A percentile compares a stretch with the other conserved stretches of the same genome.
These are phyloP conservation scores for Napeogenes sylphis DNA, from an alignment of 2,888 invertebrate species.

Conservation along the genomic window DNA sequence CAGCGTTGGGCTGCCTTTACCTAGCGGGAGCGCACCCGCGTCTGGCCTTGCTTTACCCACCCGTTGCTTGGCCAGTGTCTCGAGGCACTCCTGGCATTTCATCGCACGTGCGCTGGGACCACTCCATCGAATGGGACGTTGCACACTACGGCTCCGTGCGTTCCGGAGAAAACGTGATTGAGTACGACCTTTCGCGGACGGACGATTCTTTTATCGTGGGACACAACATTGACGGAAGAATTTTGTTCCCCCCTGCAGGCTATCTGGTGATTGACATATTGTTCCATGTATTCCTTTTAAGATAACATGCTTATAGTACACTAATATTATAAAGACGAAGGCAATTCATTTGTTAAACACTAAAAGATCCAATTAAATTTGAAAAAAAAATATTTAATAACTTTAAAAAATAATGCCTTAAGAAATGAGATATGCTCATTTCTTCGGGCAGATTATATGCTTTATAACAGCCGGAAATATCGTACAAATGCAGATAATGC, in stretches of 20 bases:
- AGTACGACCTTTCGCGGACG: slow-evolving; percentile 85
- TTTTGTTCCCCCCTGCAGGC: slow-evolving; percentile 96
- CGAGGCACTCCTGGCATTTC: slow-evolving; percentile 94
- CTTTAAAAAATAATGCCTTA: no score
- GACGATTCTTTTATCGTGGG: slow-evolving; percentile 87
- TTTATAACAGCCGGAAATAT: no score
- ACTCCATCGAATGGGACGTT: slow-evolving; percentile 91
- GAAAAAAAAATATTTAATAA: no score
- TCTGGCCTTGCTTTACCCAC: slow-evolving; percentile 84
- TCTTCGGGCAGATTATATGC: no score
- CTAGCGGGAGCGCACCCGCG: slow-evolving; percentile 88
- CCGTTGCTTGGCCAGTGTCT: slow-evolving; percentile 90
- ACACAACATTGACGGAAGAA: slow-evolving; percentile 94
- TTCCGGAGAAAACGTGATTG: slow-evolving; percentile 87
- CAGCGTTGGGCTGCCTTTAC: slow-evolving; percentile 86
- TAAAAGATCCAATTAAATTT: no score
- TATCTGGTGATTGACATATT: slow-evolving; percentile 80
- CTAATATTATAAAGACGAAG: no score
- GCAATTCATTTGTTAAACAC: no score
- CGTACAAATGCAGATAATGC: no score
- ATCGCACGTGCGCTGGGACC: slow-evolving; percentile 94
- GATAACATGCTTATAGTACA: no score
- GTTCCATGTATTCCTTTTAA: background rate
- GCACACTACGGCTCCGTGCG: slow-evolving; percentile 83
- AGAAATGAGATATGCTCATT: no score